Percentiles rank a stretch among this genome's conserved stretches.
These are phyloP conservation scores for Drosophila obscura DNA, from an alignment of 1,140 invertebrate species.

Conservation along the genomic window DNA sequence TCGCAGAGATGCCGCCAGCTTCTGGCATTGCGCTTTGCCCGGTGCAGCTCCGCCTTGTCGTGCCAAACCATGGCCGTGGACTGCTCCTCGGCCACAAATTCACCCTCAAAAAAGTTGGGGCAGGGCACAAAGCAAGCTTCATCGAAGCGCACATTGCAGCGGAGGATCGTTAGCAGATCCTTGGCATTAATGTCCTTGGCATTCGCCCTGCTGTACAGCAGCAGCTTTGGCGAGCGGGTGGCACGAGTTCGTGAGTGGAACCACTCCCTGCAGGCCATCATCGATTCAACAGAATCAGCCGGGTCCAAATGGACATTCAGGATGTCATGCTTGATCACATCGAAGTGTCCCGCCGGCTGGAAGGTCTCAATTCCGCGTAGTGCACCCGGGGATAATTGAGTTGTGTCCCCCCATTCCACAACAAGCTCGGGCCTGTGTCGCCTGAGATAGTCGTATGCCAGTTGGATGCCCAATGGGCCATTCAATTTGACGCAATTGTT, in stretches of 20 bases:
- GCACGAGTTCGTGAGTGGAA: slow-evolving; percentile 85
- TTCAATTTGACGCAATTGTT: slow-evolving; percentile 86
- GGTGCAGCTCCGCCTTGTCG: slow-evolving; percentile 84
- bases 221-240: slow-evolving; percentile 84
- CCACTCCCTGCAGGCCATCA: slow-evolving; percentile 93
- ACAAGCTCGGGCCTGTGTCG: slow-evolving; percentile 57
- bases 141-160: slow-evolving; percentile 86
- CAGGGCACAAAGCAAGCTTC: slow-evolving; percentile 91
- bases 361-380: slow-evolving; percentile 85
- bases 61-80: slow-evolving; percentile 45
- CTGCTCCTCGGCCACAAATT: slow-evolving; percentile 25
- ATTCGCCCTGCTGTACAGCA: slow-evolving; percentile 95
- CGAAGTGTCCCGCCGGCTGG: slow-evolving; percentile 90
- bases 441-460: slow-evolving; percentile 89
- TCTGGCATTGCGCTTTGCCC: slow-evolving; percentile 86
- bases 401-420: slow-evolving; percentile 39
- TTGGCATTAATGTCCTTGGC: slow-evolving; percentile 85
- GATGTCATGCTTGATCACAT: slow-evolving; percentile 85
- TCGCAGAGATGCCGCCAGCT: slow-evolving; percentile 85
- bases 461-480: slow-evolving; percentile 93
- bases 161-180: slow-evolving; percentile 87
- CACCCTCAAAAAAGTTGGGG: slow-evolving; percentile 78
- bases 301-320: slow-evolving; percentile 94
- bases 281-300: slow-evolving; percentile 96
- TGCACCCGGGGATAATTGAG: slow-evolving; percentile 70